Base-by-base conservation (phyloP, 2,113 vertebrate species). In the Nematolebias whitei region DNA sequence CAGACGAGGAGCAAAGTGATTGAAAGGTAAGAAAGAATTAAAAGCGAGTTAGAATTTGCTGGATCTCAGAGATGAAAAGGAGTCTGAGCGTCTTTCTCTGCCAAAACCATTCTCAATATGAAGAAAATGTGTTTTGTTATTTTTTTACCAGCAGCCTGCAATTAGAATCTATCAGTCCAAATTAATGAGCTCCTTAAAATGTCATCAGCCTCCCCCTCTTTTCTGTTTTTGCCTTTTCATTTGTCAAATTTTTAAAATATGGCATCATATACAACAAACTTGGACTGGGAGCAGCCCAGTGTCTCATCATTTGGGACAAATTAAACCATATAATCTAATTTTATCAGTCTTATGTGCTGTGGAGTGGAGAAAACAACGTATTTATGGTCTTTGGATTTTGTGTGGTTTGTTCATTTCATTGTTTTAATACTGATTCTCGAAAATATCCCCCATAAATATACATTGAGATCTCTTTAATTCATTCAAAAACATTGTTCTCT, bases 201-300 rank as follows among this genome's bases (percentile, higher is more conserved):
- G 40, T 56, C 64, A 71, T 72, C 35, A 60, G 48, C 76, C 63
- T 71, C 50, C 62, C 32, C 70, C 64, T 57, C 13, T 61, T 29
- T 56, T 58, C 23, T 41, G 5, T 71, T 66, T 80, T 29, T 35
- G 16, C 45, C 14, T 7, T 51, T 75, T 57, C 62, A 63, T 72
- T 74, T 74, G 66, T 73, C 76, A 85, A 51, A 88, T 67, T 79
- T 16, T 82, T 81, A n/a, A 80, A 85, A 63, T 76, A 72, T 61
- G 61, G 62, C 69, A 77, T 87, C 69, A 76, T 78, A 81, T 82
- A 84, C 59, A 48, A 51, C 12, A 43, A 80, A 58, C 72, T 60
- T 79, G 76, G 55, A 71, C 73, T 87, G 57, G 29, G 74, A 69
- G 63, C 74, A 12, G 29, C 8, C n/a, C 26, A 16, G 47, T 53